These are phyloP conservation scores for Mesochorus sp. DNA, from an alignment of 2,888 invertebrate genomes.

Conservation along the genomic window DNA sequence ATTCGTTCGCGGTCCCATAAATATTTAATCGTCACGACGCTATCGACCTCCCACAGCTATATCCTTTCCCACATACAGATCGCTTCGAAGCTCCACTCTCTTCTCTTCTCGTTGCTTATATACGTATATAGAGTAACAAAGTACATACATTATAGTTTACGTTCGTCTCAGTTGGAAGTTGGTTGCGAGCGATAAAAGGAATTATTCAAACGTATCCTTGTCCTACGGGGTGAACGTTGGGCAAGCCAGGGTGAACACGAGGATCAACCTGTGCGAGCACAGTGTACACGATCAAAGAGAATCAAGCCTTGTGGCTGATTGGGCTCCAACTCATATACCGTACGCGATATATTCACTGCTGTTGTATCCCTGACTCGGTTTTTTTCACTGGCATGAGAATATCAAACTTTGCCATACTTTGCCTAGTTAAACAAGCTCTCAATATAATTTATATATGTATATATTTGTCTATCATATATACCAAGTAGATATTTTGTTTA, in stretches of 20 bases:
- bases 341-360: no score
- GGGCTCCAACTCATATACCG: constrained; percentile 15
- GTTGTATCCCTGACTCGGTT: no score
- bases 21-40: constrained; percentile 62
- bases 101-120: background rate
- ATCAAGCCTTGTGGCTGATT: constrained; percentile 58
- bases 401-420: no score
- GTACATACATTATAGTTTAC: background rate
- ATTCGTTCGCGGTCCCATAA: constrained; percentile 43
- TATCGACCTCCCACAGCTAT: constrained; percentile 42
- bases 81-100: background rate
- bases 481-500: no score
- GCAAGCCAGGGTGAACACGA: no score
- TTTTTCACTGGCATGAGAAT: no score
- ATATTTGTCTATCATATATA: no score
- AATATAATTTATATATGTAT: no score
- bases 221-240: constrained; percentile 11
- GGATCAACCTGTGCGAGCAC: constrained; percentile 60
- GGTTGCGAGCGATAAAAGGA: constrained; percentile 72
- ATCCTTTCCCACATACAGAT: background rate
- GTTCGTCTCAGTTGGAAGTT: background rate
- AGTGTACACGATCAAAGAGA: constrained; percentile 65
- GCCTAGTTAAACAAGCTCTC: no score
- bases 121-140: background rate
- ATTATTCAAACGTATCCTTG: constrained; percentile 72